Evolutionary conservation across 2,797 vertebrate species (phyloP).

Genomic region (Clarias pachynema): DNA sequence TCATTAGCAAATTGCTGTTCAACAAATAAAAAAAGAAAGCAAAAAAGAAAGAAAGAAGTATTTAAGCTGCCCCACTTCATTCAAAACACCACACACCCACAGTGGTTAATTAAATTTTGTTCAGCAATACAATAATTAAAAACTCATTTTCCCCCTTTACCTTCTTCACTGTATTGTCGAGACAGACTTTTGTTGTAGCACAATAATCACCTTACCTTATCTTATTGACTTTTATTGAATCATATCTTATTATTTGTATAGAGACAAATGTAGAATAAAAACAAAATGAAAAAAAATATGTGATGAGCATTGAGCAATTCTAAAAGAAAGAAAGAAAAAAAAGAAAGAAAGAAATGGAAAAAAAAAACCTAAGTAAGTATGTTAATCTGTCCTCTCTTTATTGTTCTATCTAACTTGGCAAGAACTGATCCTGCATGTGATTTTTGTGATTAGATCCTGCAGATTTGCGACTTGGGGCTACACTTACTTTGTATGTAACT

Average conservation of each 20-base stretch:
- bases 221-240: no score
- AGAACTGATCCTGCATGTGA: neutral
- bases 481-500: neutral
- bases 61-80: neutral
- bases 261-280: no score
- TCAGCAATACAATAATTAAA: neutral
- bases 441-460: neutral
- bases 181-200: no score
- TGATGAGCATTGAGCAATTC: neutral
- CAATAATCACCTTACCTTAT: no score
- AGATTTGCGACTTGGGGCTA: neutral
- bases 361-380: neutral
- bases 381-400: neutral
- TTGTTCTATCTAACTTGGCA: neutral
- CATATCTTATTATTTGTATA: no score
- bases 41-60: neutral
- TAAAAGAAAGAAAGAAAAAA: neutral
- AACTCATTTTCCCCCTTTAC: neutral
- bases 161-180: neutral
- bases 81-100: neutral
- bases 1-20: neutral
- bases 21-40: neutral
- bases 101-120: neutral
- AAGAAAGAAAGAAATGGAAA: neutral
- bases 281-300: neutral